A percentile compares a stretch with the other conserved stretches of the same genome.
Conservation (phyloP, 2,888 invertebrate genomes). For the Hemaris fuciformis region DNA sequence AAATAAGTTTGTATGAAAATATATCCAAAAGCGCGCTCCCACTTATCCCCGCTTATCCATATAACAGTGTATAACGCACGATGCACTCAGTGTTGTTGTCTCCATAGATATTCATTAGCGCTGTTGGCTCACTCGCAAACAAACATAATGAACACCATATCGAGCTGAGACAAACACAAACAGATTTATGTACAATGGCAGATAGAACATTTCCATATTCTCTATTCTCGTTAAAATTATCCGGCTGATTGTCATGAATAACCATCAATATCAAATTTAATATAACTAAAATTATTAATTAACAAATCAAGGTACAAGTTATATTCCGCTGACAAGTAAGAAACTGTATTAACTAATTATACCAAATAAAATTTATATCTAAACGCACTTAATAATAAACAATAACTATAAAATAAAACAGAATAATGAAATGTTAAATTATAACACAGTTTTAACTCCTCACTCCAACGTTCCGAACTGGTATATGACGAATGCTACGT, state of each 20-base stretch:
- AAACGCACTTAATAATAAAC: constrained; percentile 77
- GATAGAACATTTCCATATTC: constrained; percentile 35
- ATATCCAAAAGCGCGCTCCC: constrained; percentile 48
- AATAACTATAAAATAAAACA: constrained; percentile 81
- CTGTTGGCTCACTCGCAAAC: constrained; percentile 70
- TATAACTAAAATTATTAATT: constrained; percentile 70
- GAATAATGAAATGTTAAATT: constrained; percentile 80
- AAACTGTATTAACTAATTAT: constrained; percentile 72
- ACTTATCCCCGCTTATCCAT: constrained; percentile 29
- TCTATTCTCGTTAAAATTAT: constrained; percentile 37
- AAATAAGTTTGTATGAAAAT: constrained; percentile 75
- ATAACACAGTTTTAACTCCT: constrained; percentile 79
- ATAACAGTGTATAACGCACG: background rate
- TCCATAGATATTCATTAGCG: constrained; percentile 63
- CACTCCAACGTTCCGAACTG: constrained; percentile 62
- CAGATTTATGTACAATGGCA: constrained; percentile 59
- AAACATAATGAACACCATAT: constrained; percentile 68
- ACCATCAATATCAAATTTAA: constrained; percentile 71
- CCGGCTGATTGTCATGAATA: constrained; percentile 73
- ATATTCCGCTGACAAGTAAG: constrained; percentile 67
- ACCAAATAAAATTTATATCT: constrained; percentile 79
- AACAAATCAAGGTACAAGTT: constrained; percentile 79
- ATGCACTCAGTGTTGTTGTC: constrained; percentile 40
- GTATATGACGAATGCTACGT: constrained; percentile 70
- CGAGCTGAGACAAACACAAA: constrained; percentile 60